Evolutionary conservation across 1,140 invertebrate species (phyloP).

Genomic region (Bradysia coprophila): DNA sequence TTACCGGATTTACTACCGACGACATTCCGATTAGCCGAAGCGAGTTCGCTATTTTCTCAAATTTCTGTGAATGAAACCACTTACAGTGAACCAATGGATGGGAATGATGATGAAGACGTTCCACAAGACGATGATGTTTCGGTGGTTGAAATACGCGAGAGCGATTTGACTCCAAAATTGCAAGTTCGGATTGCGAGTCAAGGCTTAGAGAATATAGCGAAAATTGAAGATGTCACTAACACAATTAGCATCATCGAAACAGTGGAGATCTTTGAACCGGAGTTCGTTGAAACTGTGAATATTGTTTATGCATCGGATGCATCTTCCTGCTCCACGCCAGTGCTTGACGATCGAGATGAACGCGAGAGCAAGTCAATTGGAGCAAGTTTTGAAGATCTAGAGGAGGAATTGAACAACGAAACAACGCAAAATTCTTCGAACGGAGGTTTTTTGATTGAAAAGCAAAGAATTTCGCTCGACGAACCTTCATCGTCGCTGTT

Average conservation of each 20-base stretch:
- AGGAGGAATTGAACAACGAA: background rate
- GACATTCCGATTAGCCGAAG: constrained; percentile 39
- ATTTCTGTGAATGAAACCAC: constrained; percentile 28
- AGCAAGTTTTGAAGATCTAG: constrained; percentile 7
- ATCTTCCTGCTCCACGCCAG: constrained; percentile 5
- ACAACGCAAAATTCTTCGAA: no score
- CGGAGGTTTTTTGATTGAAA: constrained; percentile 9
- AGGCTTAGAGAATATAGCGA: constrained; percentile 4
- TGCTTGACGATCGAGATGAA: background rate
- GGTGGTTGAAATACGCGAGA: constrained; percentile 18
- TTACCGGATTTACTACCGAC: constrained; percentile 23
- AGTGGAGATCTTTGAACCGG: constrained; percentile 18
- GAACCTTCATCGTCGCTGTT: constrained; percentile 19
- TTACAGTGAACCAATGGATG: background rate
- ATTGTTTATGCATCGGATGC: constrained; percentile 17
- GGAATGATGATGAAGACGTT: background rate
- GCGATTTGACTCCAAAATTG: constrained; percentile 11
- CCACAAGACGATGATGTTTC: constrained; percentile 7
- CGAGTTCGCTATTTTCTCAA: constrained; percentile 48
- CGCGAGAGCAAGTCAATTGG: no score
- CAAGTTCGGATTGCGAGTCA: background rate
- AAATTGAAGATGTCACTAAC: constrained; percentile 17
- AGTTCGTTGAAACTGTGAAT: constrained; percentile 22
- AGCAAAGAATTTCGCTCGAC: constrained; percentile 20
- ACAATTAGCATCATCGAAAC: constrained; percentile 22